Evolutionary conservation across 1,140 invertebrate genomes (phyloP), one percentile per base, ranked within the genome.

Genomic region (Drosophila fuyamai): DNA sequence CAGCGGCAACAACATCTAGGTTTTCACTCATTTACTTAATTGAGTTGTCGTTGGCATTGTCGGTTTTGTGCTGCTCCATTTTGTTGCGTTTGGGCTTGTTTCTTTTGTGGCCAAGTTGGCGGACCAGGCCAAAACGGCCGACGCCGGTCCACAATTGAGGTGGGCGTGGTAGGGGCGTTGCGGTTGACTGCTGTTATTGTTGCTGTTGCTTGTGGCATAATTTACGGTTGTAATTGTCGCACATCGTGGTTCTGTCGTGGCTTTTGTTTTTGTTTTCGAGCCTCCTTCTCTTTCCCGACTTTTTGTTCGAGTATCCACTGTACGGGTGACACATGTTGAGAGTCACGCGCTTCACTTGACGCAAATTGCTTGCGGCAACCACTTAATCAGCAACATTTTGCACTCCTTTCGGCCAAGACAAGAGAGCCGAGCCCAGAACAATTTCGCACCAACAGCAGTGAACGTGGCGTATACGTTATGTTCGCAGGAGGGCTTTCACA

Each of bases 211-310:
- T 75, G 76, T 78, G 79, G 82, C 82, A 81, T 79, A 88, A 86
- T 82, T 86, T 86, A 86, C 82, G 75, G 75, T 76, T 76, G 82
- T 86, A 86, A 86, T 88, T 81, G 82, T 76, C 78, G 75, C 83
- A 81, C 70, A 72, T 76, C 80, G 78, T 79, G 77, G 67, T 43
- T 58, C 71, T 68, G 68, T 27, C 38, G 43, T 9, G 9, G 43
- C 56, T 84, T 79, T 80, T 65, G 58, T 76, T 66, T 61, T 58
- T 79, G 67, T 40, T 46, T 48, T 27, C 27, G 3, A 51, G 54
- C 41, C 46, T 14, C 36, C 8, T 44, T 16, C 16, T 18, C 43
- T 4, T 44, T 8, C 55, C 38, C 29, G 13, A 16, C 60, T 60
- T 58, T 76, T n/a, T 48, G 36, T 41, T 48, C 44, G 29, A 61